Evolutionary conservation across 2,797 vertebrate species (phyloP).

Genomic region (Apogon hyalosoma): DNA sequence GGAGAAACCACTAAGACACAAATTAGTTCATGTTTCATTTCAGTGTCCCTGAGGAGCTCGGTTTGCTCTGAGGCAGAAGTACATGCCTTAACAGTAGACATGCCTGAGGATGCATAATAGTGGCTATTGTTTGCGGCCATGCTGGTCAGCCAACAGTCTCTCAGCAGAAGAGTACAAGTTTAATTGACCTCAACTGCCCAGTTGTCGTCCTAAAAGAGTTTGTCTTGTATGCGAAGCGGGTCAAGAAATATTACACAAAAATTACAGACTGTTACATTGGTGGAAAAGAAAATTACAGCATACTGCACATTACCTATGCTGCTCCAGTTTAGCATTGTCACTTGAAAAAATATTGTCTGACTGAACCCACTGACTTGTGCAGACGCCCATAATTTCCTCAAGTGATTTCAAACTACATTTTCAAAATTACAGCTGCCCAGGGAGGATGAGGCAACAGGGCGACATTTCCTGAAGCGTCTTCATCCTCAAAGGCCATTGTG

Average conservation of each 20-base stretch:
- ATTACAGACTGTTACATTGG: slow-evolving; percentile 22
- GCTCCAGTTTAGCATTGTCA: slow-evolving; percentile 10
- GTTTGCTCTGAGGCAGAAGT: slow-evolving; percentile 58
- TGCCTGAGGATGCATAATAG: slow-evolving; percentile 60
- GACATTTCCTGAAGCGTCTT: slow-evolving; percentile 51
- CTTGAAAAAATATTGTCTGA: slow-evolving; percentile 32
- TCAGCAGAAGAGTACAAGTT: slow-evolving; percentile 40
- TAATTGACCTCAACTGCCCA: slow-evolving; percentile 52
- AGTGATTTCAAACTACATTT: slow-evolving; percentile 51
- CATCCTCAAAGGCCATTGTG: slow-evolving; percentile 52
- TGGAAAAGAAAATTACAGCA: slow-evolving; percentile 39
- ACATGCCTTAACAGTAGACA: slow-evolving; percentile 44
- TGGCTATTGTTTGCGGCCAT: slow-evolving; percentile 53
- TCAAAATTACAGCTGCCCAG: slow-evolving; percentile 37
- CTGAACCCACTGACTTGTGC: slow-evolving; percentile 46
- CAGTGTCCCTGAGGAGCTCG: slow-evolving; percentile 61
- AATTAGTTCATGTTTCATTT: slow-evolving; percentile 74
- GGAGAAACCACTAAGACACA: slow-evolving; percentile 69
- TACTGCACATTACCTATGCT: slow-evolving; percentile 24
- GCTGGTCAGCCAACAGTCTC: slow-evolving; percentile 46
- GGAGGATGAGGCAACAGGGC: slow-evolving; percentile 62
- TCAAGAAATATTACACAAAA: slow-evolving; percentile 47
- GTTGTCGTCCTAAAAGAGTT: slow-evolving; percentile 29
- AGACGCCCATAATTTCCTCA: slow-evolving; percentile 40
- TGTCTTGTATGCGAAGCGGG: slow-evolving; percentile 22